Evolutionary conservation across 2,113 vertebrate genomes (phyloP), one percentile per base, ranked within the genome.

Genomic region (Anser cygnoides): DNA sequence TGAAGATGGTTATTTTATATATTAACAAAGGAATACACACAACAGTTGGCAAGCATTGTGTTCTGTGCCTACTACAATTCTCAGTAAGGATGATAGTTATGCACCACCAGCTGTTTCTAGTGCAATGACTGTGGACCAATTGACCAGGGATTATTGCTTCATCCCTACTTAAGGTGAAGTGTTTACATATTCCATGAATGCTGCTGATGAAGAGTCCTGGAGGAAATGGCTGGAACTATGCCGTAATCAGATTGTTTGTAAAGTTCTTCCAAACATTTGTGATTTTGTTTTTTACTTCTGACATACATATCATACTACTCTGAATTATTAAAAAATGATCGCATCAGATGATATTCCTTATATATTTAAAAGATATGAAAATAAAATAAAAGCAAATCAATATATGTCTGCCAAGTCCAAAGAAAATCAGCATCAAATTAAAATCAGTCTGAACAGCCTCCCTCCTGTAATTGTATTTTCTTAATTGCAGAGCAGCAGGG

Each of bases 21-120:
- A 93, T 95, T 82, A 71, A 91, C 73, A 94, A 93, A 95, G 62
- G 35, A 44, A 13, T 65, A 67, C 20, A 49, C n/a, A 80, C 15
- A 61, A 84, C 63, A 96, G 62, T 96, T 97, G 85, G 91, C 43
- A 95, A 94, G 80, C 44, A 31, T 11, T 84, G 59, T 62, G 87
- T 74, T 84, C 52, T 94, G 73, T 76, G 70, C 79, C 35, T 8
- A 59, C 85, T 83, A 39, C 43, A 68, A 67, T 95, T 94, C 93
- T 95, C 89, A 87, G 28, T 10, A n/a, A 90, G 59, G 63, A 77
- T 76, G 43, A 54, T 63, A 92, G 78, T 85, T 94, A 93, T 92
- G 96, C 70, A 94, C n/a, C 59, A 37, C 87, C 96, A 97, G 95
- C 95, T 97, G 95, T 96, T 97, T 90, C 49, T 50, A 90, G 89